Base-by-base conservation (phyloP, 1,140 invertebrate genomes). In the Teleogryllus occipitalis region DNA sequence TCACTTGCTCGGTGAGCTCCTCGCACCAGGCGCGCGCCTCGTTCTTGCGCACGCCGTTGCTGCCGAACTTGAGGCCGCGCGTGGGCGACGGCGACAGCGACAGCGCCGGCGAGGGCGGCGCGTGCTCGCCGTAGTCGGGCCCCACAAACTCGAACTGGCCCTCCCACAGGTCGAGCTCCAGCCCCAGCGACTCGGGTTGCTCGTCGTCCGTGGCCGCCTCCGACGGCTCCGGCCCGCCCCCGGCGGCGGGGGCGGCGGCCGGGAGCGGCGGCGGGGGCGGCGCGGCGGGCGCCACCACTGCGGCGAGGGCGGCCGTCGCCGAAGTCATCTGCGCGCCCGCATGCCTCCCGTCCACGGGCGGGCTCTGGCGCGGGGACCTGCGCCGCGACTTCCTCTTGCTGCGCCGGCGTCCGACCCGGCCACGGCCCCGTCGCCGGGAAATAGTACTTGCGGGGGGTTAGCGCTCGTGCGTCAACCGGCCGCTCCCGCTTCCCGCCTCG, bases 161-260 rank as follows among this genome's bases (percentile, higher is more conserved):
- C 84, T 94, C 92, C 93, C 93, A 95, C 89, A 95, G 91, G 84
- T 95, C 94, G 86, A 93, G 93, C 85, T 94, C 93, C 83, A 94
- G 87, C 81, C 92, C 91, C 80, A 75, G 78, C 49, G 79, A 78
- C 46, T 73, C 72, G n/a, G 54, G 81, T 47, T 81, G 81, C 12
- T 80, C 75, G 21, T 77, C 79, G 48, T 75, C 79, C 0, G 10
- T 22, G 2, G 72, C 12, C 18, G 8, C 48, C 74, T 27, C 48
- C 49, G n/a, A 46, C 8, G 74, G 48, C 75, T 18, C 46, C 7
- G 18, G 39, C 8, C 15, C 76, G 74, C 8, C 49, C 8, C 49
- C 49, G 49, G 8, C 15, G 49, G 49, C 49, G 8, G 49, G 8
- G 49, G 15, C 8, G 8, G 49, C 49, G 8, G 49, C 49, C 8